Evolutionary conservation across 2,797 vertebrate species (phyloP).

Genomic region (Enoplosus armatus): DNA sequence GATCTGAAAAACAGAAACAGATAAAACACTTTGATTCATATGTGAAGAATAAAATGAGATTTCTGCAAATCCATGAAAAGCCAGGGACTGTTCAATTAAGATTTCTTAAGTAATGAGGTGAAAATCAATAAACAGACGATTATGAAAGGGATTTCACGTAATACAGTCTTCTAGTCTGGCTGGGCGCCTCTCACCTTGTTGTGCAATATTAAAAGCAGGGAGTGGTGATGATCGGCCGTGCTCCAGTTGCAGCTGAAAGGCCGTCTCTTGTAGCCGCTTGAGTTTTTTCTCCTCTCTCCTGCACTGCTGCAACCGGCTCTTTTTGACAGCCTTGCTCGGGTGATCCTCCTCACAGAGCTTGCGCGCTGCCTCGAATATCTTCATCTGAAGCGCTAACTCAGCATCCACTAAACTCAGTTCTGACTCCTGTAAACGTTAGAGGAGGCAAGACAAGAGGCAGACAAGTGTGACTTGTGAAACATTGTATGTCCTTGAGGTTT

Average conservation of each 20-base stretch:
- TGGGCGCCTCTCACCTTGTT: slow-evolving; percentile 71
- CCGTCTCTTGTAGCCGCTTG: slow-evolving; percentile 85
- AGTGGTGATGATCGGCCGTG: slow-evolving; percentile 79
- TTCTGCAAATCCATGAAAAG: neutral
- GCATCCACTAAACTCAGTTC: slow-evolving; percentile 85
- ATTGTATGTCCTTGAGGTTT: neutral
- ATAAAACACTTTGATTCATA: neutral
- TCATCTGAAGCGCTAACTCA: slow-evolving; percentile 91
- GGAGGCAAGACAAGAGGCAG: neutral
- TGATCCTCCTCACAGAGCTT: slow-evolving; percentile 89
- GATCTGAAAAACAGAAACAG: slow-evolving; percentile 66
- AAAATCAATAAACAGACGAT: neutral
- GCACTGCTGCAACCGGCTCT: slow-evolving; percentile 85
- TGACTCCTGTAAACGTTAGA: slow-evolving; percentile 82
- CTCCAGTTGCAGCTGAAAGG: slow-evolving; percentile 84
- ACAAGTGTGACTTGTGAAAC: neutral
- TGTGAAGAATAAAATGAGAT: neutral
- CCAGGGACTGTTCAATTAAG: neutral
- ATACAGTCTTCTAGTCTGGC: neutral
- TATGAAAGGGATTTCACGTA: neutral
- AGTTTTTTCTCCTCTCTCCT: slow-evolving; percentile 91
- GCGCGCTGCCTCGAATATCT: slow-evolving; percentile 90
- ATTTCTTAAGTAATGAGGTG: neutral
- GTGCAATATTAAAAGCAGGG: slow-evolving; percentile 72
- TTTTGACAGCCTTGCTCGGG: slow-evolving; percentile 85